Percentiles rank a stretch among this genome's conserved stretches.
These are phyloP conservation scores for Girardia tigrina DNA, from an alignment of 2,888 invertebrate genomes.

Conservation along the genomic window DNA sequence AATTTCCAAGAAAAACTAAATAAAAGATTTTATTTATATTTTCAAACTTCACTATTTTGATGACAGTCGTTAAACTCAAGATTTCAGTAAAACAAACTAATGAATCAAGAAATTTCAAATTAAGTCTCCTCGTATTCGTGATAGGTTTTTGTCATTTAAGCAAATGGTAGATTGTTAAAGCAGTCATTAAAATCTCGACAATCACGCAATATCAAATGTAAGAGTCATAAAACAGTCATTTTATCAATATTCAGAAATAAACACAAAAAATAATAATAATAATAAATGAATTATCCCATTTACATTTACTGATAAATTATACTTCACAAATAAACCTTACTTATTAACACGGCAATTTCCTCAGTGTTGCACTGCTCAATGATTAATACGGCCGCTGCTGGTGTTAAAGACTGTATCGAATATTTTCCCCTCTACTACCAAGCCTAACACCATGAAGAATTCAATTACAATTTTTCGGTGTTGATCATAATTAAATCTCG, in stretches of 20 bases:
- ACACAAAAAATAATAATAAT: no score
- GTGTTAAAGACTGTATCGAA: conserved; percentile 23
- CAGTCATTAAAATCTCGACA: conserved; percentile 23
- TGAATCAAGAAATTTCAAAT: conserved; percentile 19
- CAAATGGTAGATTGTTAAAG: conserved; percentile 16
- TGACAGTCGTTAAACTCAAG: not conserved
- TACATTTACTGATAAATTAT: not conserved
- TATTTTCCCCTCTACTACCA: conserved; percentile 13
- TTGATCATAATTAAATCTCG: conserved; percentile 15
- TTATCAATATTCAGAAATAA: not conserved
- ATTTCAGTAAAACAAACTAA: conserved; percentile 12
- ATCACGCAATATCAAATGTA: conserved; percentile 16
- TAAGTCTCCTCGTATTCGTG: conserved; percentile 20
- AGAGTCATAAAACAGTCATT: conserved; percentile 16
- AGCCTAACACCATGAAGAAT: conserved; percentile 14
- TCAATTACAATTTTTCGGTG: conserved; percentile 13
- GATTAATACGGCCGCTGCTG: conserved; percentile 23
- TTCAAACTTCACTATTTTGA: conserved; percentile 6
- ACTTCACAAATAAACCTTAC: conserved; percentile 6
- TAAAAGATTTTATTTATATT: not conserved
- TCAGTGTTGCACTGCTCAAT: conserved; percentile 16
- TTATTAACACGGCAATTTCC: conserved; percentile 23
- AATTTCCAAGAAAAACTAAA: not conserved
- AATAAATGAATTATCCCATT: conserved; percentile 17
- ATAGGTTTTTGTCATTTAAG: conserved; percentile 18